Conservation (phyloP, 2,888 invertebrate species). For the Cistogaster globosa region DNA sequence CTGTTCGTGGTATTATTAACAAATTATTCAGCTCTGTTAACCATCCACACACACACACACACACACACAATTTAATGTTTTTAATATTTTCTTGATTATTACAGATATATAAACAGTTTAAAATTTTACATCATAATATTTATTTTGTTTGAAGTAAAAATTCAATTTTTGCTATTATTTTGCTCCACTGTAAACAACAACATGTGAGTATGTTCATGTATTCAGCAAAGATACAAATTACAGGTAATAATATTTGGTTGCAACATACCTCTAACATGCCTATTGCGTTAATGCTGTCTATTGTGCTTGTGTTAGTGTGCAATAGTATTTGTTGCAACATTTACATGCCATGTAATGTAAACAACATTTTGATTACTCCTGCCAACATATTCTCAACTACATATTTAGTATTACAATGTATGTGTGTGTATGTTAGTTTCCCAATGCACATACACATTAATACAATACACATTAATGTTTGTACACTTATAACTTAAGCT, state of each 20-base stretch:
- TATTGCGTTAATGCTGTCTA: not conserved
- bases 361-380: conserved; percentile 62
- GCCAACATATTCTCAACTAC: conserved; percentile 37
- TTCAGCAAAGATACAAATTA: conserved; percentile 55
- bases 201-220: conserved; percentile 6
- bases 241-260: conserved; percentile 61
- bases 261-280: conserved; percentile 38
- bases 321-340: conserved; percentile 46
- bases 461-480: conserved; percentile 1
- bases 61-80: no score
- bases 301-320: conserved; percentile 13
- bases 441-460: not conserved
- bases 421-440: not conserved
- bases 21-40: no score
- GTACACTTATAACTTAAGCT: conserved; percentile 35
- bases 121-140: no score
- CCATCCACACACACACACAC: no score
- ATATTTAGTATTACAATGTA: conserved; percentile 21
- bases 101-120: no score
- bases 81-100: no score
- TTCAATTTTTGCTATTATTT: no score
- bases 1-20: no score
- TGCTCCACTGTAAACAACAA: conserved; percentile 1
- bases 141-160: no score
- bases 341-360: conserved; percentile 64